Percentiles rank a stretch among this genome's conserved stretches.
These are phyloP conservation scores for Notocelia uddmanniana DNA, from an alignment of 2,888 invertebrate genomes.

Conservation along the genomic window DNA sequence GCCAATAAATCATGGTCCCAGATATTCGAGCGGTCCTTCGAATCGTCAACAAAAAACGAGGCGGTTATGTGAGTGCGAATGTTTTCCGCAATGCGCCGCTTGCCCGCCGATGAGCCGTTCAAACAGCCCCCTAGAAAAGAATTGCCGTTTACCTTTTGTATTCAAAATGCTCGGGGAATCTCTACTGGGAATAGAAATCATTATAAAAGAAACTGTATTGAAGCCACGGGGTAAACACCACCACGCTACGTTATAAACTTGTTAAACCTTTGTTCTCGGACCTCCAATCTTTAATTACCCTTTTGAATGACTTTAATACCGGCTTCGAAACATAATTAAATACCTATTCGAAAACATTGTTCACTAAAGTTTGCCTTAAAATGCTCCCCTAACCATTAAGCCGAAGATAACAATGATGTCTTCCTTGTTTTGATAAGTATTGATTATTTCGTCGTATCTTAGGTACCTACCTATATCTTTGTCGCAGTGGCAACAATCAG, in stretches of 20 bases:
- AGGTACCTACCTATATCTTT: constrained; percentile 87
- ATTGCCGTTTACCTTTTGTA: constrained; percentile 46
- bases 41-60: constrained; percentile 71
- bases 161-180: constrained; percentile 10
- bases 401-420: constrained; percentile 35
- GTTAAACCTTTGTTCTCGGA: constrained; percentile 34
- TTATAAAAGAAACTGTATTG: constrained; percentile 9
- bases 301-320: constrained; percentile 38
- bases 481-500: constrained; percentile 89
- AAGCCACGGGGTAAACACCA: constrained; percentile 18
- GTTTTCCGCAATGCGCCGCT: constrained; percentile 88
- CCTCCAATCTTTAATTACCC: constrained; percentile 38
- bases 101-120: constrained; percentile 90
- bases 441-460: constrained; percentile 26
- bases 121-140: constrained; percentile 88
- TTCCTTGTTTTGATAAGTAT: constrained; percentile 10
- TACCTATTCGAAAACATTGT: constrained; percentile 41
- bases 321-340: constrained; percentile 40
- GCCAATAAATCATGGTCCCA: constrained; percentile 67
- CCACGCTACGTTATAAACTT: constrained; percentile 24
- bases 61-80: constrained; percentile 71
- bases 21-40: constrained; percentile 61
- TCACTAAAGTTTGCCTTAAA: constrained; percentile 27
- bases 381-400: constrained; percentile 16
- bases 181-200: constrained; percentile 22